Base-by-base conservation (phyloP, 2,797 vertebrate species). In the Erpetoichthys calabaricus region DNA sequence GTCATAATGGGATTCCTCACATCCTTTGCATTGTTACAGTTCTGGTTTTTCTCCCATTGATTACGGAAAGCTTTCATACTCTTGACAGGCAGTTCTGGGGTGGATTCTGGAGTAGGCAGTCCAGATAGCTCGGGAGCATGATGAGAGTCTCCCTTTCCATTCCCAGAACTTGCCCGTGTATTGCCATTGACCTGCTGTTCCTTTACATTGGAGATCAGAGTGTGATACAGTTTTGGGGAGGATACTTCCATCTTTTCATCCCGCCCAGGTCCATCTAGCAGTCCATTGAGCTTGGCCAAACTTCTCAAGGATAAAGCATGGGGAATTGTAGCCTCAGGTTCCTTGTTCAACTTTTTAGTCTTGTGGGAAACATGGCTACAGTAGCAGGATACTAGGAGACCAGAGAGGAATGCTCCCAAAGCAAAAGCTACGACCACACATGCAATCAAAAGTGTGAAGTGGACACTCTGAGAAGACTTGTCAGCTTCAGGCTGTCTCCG, bases 31-130 rank as follows among this genome's bases (percentile, higher is more conserved):
- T 93, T 92, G 78, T 92, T 92, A 67, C 89, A 85, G 46, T 92
- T 94, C 70, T 91, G 89, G 79, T 91, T 92, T 77, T 89, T 89
- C 67, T 92, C 89, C 91, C 90, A 92, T 57, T 90, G 89, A 62
- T 85, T 86, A 64, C 83, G 85, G 56, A 89, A 85, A 55, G 86
- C 80, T 61, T 88, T 89, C 72, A 90, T 87, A 69, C 84, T 90
- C 74, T 92, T 94, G 68, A 86, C 82, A 0, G 91, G 91, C 56
- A 95, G 77, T 62, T 93, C 91, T 0, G 92, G 91, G 1, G 92
- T 95, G 0, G 92, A 90, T 60, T 95, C 92, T 0, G 92, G 92
- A 0, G 92, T 95, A 4, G 92, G 92, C 61, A 95, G 71, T 49
- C 89, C 91, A 0, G 88, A 89, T 43, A 94, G 78, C 70, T 93